These are phyloP conservation scores for Arremon aurantiirostris DNA, from an alignment of 2,797 vertebrate species.

Conservation along the genomic window DNA sequence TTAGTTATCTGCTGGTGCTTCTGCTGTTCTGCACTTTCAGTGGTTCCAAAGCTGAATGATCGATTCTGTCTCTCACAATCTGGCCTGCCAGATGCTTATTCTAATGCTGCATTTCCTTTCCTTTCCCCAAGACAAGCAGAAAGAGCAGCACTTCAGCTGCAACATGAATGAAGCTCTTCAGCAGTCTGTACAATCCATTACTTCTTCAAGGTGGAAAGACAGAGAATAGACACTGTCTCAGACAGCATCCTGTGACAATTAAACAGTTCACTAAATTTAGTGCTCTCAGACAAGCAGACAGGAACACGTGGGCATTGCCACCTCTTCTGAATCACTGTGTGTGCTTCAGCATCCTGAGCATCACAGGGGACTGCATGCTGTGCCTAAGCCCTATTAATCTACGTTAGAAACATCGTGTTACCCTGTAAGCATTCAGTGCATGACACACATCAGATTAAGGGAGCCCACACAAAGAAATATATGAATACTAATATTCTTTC, in stretches of 20 bases:
- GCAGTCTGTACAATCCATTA: background rate
- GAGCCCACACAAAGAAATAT: slow-evolving; percentile 39
- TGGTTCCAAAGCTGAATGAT: background rate
- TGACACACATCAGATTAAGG: slow-evolving; percentile 18
- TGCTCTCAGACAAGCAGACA: background rate
- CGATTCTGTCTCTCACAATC: background rate
- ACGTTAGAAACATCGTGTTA: background rate
- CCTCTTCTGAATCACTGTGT: slow-evolving; percentile 18
- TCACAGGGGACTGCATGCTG: slow-evolving; percentile 5
- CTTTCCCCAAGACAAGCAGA: background rate
- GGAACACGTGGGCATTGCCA: background rate
- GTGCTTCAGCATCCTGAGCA: slow-evolving; percentile 7
- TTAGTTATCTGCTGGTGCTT: background rate
- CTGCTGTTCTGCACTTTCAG: background rate
- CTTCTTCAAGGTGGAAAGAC: slow-evolving; percentile 6
- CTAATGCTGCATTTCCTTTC: background rate
- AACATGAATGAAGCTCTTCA: slow-evolving; percentile 33
- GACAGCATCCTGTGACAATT: background rate
- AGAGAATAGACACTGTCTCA: slow-evolving; percentile 2
- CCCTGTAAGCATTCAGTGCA: background rate
- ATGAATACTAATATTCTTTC: slow-evolving; percentile 31
- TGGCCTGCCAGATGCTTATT: slow-evolving; percentile 36
- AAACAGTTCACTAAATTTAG: slow-evolving; percentile 28
- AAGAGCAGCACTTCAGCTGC: slow-evolving; percentile 12
- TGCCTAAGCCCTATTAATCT: slow-evolving; percentile 9